Evolutionary conservation across 2,113 vertebrate species (phyloP).

Genomic region (Heterocephalus glaber): DNA sequence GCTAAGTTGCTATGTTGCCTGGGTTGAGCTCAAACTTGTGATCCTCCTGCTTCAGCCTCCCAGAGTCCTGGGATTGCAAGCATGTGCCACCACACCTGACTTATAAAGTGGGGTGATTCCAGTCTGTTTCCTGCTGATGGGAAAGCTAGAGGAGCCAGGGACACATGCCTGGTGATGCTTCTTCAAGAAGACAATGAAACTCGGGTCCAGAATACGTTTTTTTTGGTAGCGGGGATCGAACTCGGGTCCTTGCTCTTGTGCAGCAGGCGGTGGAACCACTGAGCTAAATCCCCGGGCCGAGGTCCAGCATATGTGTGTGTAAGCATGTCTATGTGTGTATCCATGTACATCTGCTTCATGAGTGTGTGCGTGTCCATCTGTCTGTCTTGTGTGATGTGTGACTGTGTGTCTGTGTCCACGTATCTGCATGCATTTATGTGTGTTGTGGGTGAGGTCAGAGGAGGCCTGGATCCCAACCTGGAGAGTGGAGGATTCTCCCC

Average conservation of each 20-base stretch:
- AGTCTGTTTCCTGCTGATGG: neutral
- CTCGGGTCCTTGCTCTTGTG: too few species aligned
- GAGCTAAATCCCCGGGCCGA: too few species aligned
- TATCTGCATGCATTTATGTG: neutral
- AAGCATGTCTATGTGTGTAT: too few species aligned
- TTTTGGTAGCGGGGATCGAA: too few species aligned
- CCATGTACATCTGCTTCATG: neutral
- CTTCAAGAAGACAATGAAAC: neutral
- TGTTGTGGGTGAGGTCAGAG: neutral
- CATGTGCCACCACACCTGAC: neutral
- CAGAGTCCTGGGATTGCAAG: neutral
- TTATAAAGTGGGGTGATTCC: too few species aligned
- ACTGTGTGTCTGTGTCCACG: accelerated
- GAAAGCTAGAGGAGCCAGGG: neutral
- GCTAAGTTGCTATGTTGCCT: neutral
- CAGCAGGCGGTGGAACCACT: too few species aligned
- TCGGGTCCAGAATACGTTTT: neutral
- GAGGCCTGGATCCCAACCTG: neutral
- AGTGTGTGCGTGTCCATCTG: neutral
- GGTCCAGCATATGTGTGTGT: too few species aligned
- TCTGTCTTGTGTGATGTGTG: neutral
- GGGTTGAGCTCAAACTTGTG: neutral
- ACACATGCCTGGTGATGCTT: accelerated
- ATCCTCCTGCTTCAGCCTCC: neutral
- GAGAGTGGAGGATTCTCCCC: accelerated